phyloP scores from a whole-genome alignment of 92 coral and sea anemone species.

The Diadumene lineata region DNA sequence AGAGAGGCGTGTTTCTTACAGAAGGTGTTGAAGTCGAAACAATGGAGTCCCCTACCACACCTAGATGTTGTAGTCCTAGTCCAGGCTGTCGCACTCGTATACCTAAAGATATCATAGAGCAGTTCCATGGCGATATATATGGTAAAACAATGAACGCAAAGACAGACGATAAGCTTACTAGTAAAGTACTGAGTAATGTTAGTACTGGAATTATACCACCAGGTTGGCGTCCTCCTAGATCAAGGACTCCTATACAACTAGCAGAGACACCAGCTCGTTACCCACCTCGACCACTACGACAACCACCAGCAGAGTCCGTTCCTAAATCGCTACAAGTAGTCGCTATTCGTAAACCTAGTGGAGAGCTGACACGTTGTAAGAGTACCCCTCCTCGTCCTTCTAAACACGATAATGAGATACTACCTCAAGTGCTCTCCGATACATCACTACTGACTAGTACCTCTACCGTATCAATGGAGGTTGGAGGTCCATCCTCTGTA shows the following conservation, averaged over 20 bases:
- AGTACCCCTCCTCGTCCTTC: conserved; percentile 65
- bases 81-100: conserved; percentile 74
- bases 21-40: conserved; percentile 53
- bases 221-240: conserved; percentile 81
- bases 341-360: conserved; percentile 34
- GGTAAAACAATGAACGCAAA: conserved; percentile 34
- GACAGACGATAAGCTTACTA: conserved; percentile 23
- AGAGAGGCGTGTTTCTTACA: conserved; percentile 71
- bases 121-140: conserved; percentile 66
- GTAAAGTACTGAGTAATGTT: conserved; percentile 30
- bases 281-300: conserved; percentile 73
- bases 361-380: conserved; percentile 44
- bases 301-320: conserved; percentile 70
- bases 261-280: conserved; percentile 66
- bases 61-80: conserved; percentile 68
- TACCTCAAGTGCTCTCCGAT: conserved; percentile 72
- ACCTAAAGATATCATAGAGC: conserved; percentile 75
- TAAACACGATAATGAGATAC: conserved; percentile 22
- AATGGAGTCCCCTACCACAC: conserved; percentile 43
- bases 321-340: conserved; percentile 73
- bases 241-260: conserved; percentile 82
- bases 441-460: conserved; percentile 47
- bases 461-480: conserved; percentile 41
- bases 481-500: conserved; percentile 23
- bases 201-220: conserved; percentile 61